Evolutionary conservation across 2,797 vertebrate genomes (phyloP), one percentile per base, ranked within the genome.

Genomic region (Anguilla marmorata): DNA sequence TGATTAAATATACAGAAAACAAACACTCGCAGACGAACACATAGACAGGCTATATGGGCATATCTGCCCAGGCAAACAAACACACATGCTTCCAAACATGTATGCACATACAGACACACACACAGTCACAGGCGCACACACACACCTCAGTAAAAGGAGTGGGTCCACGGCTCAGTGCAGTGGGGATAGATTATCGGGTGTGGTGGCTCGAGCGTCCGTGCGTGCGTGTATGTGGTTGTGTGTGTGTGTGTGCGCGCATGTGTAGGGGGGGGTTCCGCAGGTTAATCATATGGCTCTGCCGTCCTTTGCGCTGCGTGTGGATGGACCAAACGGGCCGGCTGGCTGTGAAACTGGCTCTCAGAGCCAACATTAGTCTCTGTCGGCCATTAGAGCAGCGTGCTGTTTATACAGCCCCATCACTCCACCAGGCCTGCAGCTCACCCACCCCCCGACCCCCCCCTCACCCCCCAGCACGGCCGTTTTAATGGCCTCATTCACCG

Each of bases 101-200:
- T 82, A 27, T 45, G 58, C 88, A 88, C 88, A 89, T 79, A 86
- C 86, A 88, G 86, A 89, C 58, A 11, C 79, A 85, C 63, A 37
- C 63, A 37, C 82, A 85, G 2, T 16, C 83, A 54, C 50, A n/a
- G 33, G 45, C 33, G 72, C 30, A 85, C 48, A 84, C 24, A 69
- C 33, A 80, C 3, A 82, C 41, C 21, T 79, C n/a, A 54, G 80
- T 27, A 54, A 84, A 84, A 1, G 33, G 52, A 19, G 0, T 83
- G 27, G 33, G 3, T 7, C 30, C 12, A 76, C 6, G 30, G 11
- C 30, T 76, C 33, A 74, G 41, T 52, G 50, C 50, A 52, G 30
- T 37, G 69, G 30, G 3, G 30, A 33, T 76, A 76, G 41, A 41
- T 76, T 33, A 41, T 19, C 19, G 54, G 21, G 56, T 85, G n/a